phyloP scores from a whole-genome alignment of 2,888 invertebrate genomes.

The Liopterus haemorrhoidalis region DNA sequence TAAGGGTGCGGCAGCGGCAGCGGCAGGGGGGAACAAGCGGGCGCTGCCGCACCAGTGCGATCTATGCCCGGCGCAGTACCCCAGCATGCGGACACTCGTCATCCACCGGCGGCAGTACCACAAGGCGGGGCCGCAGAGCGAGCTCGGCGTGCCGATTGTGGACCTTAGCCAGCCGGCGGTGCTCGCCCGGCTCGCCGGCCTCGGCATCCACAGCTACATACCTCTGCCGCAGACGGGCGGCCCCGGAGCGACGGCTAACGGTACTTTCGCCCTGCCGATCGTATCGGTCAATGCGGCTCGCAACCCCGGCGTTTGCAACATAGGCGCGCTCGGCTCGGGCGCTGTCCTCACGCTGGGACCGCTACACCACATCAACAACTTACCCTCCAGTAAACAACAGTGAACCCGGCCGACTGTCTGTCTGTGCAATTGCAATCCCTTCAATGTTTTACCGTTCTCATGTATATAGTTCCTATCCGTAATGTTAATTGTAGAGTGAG shows the following conservation, averaged over 20 bases:
- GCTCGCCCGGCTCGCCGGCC: constrained; percentile 55
- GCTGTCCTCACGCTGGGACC: constrained; percentile 68
- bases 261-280: constrained; percentile 66
- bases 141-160: constrained; percentile 67
- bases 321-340: constrained; percentile 62
- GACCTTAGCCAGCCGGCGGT: constrained; percentile 65
- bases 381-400: too few species aligned
- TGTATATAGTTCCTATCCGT: too few species aligned
- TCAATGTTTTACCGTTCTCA: too few species aligned
- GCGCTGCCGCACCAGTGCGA: constrained; percentile 56
- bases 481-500: too few species aligned
- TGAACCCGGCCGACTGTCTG: too few species aligned
- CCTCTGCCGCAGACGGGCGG: constrained; percentile 55
- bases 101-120: constrained; percentile 62
- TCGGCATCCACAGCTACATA: constrained; percentile 70
- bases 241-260: too few species aligned
- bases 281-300: constrained; percentile 60
- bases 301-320: constrained; percentile 53
- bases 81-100: constrained; percentile 53
- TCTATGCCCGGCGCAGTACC: constrained; percentile 66
- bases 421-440: too few species aligned
- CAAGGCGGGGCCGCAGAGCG: constrained; percentile 53
- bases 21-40: constrained; percentile 45
- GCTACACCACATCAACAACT: constrained; percentile 52
- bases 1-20: constrained; percentile 48